Evolutionary conservation across 2,888 invertebrate species (phyloP), one percentile per base, ranked within the genome.

Genomic region (Sminthurinus aureus): DNA sequence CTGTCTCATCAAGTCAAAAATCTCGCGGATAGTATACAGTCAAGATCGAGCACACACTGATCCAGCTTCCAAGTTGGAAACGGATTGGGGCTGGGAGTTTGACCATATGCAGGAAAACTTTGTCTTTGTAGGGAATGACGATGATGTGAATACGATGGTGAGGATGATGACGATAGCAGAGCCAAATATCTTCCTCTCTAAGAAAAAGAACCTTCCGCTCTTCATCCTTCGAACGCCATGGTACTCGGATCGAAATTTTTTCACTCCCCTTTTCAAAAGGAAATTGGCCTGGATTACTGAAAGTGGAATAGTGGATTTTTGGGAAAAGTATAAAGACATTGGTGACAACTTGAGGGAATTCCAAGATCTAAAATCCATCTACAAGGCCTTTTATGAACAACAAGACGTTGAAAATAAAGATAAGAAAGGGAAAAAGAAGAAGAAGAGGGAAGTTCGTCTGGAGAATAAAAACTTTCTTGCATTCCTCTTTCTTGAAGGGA

Each of bases 231-330:
- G 79, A 15, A 83, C 50, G 0, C 79, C 79, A 0, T 79, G 79
- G 83, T 52, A 73, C 6, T 22, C 69, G 11, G 22, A 38, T 11
- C 18, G 83, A 15, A 83, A 83, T 74, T 83, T 83, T 52, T 79
- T 83, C 26, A 74, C 38, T 20, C 22, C 0, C 6, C 6, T 83
- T 11, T 83, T 71, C 20, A 18, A 51, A 15, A 11, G 78, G 13
- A 71, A 74, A 79, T 20, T 83, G 58, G 51, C 58, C 0, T 11
- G 9, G 15, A 9, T 73, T n/a, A 38, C 52, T 9, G 79, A 79
- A 66, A 52, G 73, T 2, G 83, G 79, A 13, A 13, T 83, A 18
- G 26, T 24, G 9, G 64, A 73, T 13, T 71, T 50, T 22, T 83
- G 83, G 83, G 38, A 58, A 15, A 18, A 24, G 12, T 78, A 52